Evolutionary conservation across 2,888 invertebrate species (phyloP), one percentile per base, ranked within the genome.

Genomic region (Scelioninae gen. 2): DNA sequence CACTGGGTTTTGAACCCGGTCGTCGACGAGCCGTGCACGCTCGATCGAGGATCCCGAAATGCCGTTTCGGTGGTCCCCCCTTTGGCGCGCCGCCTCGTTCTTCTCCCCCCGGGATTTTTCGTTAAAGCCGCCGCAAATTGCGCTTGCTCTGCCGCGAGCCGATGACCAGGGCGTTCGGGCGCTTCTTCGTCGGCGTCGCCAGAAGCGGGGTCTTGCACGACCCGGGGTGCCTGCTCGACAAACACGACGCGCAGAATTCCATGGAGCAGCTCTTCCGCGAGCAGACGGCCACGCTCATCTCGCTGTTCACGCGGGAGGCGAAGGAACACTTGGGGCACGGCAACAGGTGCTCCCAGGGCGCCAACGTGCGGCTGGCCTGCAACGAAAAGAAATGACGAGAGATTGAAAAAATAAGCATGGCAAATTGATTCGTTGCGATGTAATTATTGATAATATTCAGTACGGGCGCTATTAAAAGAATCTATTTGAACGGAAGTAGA

Each of bases 171-270:
- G 81, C 79, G 25, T 81, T 79, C 25, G 81, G 82, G 67, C 80
- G 84, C 37, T 83, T 81, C 73, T 86, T 86, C 25, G 85, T 85
- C 19, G 86, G 86, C 5, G 86, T 85, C 11, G 85, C 84, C 31
- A 85, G 77, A 2, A 84, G 79, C 10, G 84, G 83, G 55, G 83
- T 85, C 61, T 83, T 85, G 74, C 85, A 85, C 0, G 85, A 78
- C 2, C 83, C 84, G 2, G 77, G 71, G 74, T 86, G 86, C 10
- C 79, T 80, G 31, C 78, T 81, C 31, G 85, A 84, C 25, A 84
- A 83, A 37, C 86, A 86, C 13, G 77, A 78, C 25, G 81, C 78
- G 77, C 86, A 86, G 65, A 85, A 86, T 76, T 85, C 83, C 79
- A 84, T 83, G 46, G 79, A 77, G 65, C 86, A 85, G 6, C 84